Evolutionary conservation across 2,113 vertebrate genomes (phyloP), one percentile per base, ranked within the genome.

Genomic region (Scomber colias): DNA sequence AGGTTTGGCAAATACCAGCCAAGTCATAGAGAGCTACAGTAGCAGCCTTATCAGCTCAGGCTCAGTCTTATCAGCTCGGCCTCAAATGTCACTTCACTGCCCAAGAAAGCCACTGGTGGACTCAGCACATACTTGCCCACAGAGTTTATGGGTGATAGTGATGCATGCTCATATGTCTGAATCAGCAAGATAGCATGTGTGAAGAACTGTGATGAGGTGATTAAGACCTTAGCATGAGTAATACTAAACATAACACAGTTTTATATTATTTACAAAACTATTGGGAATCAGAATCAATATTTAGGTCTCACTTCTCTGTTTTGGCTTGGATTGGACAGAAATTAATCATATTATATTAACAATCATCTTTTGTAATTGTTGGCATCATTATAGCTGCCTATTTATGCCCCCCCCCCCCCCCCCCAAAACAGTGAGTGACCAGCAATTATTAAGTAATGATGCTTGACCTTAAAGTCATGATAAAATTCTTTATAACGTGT

Each of bases 21-120:
- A 59, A 62, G 48, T 56, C 79, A 65, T 1, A n/a, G 15, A 74
- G 44, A 35, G 82, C 66, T 57, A 63, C 73, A 75, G 78, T 69
- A 45, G 77, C 53, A 62, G 79, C 79, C 51, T 78, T 61, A 54
- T 54, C 55, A 70, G 48, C 75, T 70, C 14, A 50, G 14, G 35
- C 35, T 40, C 35, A 40, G 35, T 2, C 56, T 80, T 87, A 88
- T 80, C 85, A 84, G 62, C 45, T 66, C 13, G 17, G 70, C 9
- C 44, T 50, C 65, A 44, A 76, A 61, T 30, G 44, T 45, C 13
- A 7, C 31, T 82, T 70, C 44, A 50, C 12, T 70, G 60, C 46
- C 57, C 31, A 50, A 14, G 30, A 40, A 60, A 70, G 16, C 10
- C 50, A 19, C 16, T 53, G 57, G 53, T 59, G 35, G 17, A 60